Evolutionary conservation across 2,113 vertebrate genomes (phyloP), one percentile per base, ranked within the genome.

Genomic region (Zosterops borbonicus): DNA sequence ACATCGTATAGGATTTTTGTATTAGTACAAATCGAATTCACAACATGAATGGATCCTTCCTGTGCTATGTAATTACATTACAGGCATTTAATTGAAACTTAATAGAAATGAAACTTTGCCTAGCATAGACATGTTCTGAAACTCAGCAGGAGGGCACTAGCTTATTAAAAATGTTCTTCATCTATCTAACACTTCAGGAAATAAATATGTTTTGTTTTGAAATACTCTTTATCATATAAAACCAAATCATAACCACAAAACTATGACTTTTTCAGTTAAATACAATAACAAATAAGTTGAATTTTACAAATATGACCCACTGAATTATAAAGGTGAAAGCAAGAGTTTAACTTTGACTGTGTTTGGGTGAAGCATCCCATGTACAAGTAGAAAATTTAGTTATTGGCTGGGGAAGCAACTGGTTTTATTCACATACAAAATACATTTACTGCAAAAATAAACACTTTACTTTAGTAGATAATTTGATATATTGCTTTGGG

Each of bases 11-110:
- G 56, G 5, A 5, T 80, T 95, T 97, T 87, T 64, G 37, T 77
- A 94, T 97, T 97, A 96, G 91, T 97, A 97, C 93, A 97, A 98
- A 98, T 97, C 97, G 97, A 97, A 98, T 98, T 97, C 94, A 94
- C 96, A 95, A 92, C 96, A 95, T 96, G 97, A 97, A 97, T 96
- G 97, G 94, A 97, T 96, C 74, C 97, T 97, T 98, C 97, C 97
- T 97, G 96, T 95, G 95, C 92, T 87, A 83, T 98, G 89, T 98
- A 98, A 98, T 98, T 98, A 98, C 97, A 97, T 97, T 96, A 97
- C 76, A 97, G 90, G 46, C 92, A 97, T 93, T 98, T 98, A 98
- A 98, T 98, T 98, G 97, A 98, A 98, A 97, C 96, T 97, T 96
- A 98, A 93, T 96, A 82, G 95, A 95, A 97, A 96, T 94, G 91